phyloP scores from a whole-genome alignment of 1,140 invertebrate genomes.

The Trachymyrmex cornetzi region DNA sequence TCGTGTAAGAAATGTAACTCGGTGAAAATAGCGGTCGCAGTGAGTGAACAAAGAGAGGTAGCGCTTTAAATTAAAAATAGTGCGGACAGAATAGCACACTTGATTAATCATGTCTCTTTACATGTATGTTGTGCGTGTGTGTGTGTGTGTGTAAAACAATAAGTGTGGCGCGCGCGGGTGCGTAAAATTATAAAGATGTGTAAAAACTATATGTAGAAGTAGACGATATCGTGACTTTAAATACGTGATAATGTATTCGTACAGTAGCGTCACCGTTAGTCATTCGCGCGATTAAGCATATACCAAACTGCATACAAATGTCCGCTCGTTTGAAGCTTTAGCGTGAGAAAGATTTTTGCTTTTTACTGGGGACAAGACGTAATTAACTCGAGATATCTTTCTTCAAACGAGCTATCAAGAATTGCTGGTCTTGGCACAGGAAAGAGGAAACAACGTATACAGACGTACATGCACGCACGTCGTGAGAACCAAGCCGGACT shows the following conservation, averaged over 20 bases:
- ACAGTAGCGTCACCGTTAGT: conserved; percentile 42
- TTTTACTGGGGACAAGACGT: conserved; percentile 62
- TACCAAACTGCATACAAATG: conserved; percentile 51
- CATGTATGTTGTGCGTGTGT: background rate
- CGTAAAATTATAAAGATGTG: background rate
- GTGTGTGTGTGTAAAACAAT: background rate
- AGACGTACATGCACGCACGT: conserved; percentile 29
- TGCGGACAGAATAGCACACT: background rate
- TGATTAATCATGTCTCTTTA: background rate
- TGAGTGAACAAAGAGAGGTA: background rate
- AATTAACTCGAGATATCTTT: conserved; percentile 77
- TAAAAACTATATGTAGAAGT: background rate
- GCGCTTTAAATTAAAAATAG: background rate
- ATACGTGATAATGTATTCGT: conserved; percentile 35
- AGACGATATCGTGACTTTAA: conserved; percentile 5
- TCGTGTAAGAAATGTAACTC: conserved; percentile 11
- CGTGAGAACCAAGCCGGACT: conserved; percentile 76
- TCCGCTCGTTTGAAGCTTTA: conserved; percentile 54
- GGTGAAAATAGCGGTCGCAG: background rate
- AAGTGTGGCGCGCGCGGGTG: too few relatives aligned
- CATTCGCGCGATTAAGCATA: conserved; percentile 39
- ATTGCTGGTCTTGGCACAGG: conserved; percentile 74
- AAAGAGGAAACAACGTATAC: conserved; percentile 71
- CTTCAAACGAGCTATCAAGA: conserved; percentile 73
- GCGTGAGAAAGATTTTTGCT: conserved; percentile 75